A percentile compares a stretch with the other conserved stretches of the same genome.
Conservation (phyloP, 2,888 invertebrate genomes). For the Troides helena region DNA sequence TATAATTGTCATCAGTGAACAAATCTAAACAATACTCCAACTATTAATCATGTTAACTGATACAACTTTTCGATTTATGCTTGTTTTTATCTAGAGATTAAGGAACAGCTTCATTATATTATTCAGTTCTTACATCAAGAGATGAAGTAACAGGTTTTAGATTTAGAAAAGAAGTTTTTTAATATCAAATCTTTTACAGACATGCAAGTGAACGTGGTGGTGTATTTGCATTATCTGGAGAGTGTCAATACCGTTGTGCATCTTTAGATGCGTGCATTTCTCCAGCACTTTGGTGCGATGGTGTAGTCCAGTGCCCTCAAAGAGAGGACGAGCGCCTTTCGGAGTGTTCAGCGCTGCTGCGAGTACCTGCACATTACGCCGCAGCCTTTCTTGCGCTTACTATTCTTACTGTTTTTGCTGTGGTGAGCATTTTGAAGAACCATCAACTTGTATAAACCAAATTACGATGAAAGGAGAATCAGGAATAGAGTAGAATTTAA, state of each 20-base stretch:
- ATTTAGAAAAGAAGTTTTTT: neutral
- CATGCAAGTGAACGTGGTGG: constrained; percentile 76
- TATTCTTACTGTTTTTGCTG: constrained; percentile 68
- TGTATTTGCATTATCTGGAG: constrained; percentile 82
- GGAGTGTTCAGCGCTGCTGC: constrained; percentile 88
- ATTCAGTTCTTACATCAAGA: too few relatives aligned
- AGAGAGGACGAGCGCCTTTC: constrained; percentile 90
- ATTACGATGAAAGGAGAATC: too few relatives aligned
- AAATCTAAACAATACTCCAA: too few relatives aligned
- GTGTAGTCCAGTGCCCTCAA: constrained; percentile 87
- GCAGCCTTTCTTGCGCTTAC: constrained; percentile 78
- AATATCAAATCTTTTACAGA: constrained; percentile 52
- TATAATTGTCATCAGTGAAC: too few relatives aligned
- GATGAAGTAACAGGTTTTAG: too few relatives aligned
- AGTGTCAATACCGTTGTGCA: constrained; percentile 87
- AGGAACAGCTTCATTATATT: too few relatives aligned
- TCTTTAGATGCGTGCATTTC: constrained; percentile 91
- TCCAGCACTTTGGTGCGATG: constrained; percentile 90
- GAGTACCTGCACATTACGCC: constrained; percentile 87
- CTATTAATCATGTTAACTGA: too few relatives aligned
- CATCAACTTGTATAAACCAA: neutral
- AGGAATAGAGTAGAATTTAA: too few relatives aligned
- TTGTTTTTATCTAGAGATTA: too few relatives aligned
- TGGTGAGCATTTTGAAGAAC: constrained; percentile 40
- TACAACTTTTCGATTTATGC: too few relatives aligned